These are phyloP conservation scores for Cydia splendana DNA, from an alignment of 1,140 invertebrate species.

Conservation along the genomic window DNA sequence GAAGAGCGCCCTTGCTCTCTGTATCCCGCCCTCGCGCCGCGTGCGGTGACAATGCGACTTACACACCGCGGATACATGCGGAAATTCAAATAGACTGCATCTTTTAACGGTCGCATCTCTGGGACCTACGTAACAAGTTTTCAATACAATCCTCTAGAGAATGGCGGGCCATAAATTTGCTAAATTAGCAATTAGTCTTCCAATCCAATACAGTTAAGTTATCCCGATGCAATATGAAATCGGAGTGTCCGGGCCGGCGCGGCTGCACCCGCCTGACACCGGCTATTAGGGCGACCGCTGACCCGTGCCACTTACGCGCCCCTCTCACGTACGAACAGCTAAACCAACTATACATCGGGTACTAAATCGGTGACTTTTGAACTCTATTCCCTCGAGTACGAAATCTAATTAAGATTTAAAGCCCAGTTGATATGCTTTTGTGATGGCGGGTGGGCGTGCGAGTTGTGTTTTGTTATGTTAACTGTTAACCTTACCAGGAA, in stretches of 20 bases:
- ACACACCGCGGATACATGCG: conserved; percentile 4
- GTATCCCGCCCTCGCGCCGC: conserved; percentile 8
- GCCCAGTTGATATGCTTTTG: conserved; percentile 30
- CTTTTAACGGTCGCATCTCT: neutral
- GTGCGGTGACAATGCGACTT: conserved; percentile 1
- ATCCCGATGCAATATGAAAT: neutral
- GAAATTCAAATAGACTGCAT: conserved; percentile 19
- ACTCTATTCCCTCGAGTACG: conserved; percentile 46
- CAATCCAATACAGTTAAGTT: neutral
- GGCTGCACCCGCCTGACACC: conserved; percentile 47
- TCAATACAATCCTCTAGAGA: neutral
- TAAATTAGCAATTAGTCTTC: conserved; percentile 10
- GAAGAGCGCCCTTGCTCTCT: conserved; percentile 8
- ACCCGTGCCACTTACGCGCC: conserved; percentile 57
- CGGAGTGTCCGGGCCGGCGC: conserved; percentile 7
- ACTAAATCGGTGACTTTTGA: conserved; percentile 59
- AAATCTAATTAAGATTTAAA: conserved; percentile 46
- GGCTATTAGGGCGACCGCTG: conserved; percentile 63
- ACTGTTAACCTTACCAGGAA: conserved; percentile 64
- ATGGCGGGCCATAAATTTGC: conserved; percentile 1
- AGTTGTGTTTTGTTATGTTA: conserved; percentile 44
- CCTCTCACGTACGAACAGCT: conserved; percentile 35
- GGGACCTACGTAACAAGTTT: neutral
- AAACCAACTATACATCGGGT: conserved; percentile 35
- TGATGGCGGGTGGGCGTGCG: conserved; percentile 37